A percentile compares a stretch with the other conserved stretches of the same genome.
These are phyloP conservation scores for Ceraclea dissimilis DNA, from an alignment of 2,888 invertebrate genomes.

Conservation along the genomic window DNA sequence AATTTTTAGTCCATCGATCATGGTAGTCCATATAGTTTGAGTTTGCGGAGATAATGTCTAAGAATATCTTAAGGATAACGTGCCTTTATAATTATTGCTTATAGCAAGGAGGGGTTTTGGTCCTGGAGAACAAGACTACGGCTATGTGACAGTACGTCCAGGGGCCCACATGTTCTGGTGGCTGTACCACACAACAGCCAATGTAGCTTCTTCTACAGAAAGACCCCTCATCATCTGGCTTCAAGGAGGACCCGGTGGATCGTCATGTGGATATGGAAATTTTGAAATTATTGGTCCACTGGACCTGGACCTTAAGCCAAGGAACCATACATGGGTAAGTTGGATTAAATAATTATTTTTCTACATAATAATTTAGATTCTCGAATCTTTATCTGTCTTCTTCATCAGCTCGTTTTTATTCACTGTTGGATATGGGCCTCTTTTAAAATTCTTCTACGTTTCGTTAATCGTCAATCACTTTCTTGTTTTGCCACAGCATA, in stretches of 20 bases:
- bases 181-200: constrained; percentile 65
- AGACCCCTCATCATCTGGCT: constrained; percentile 77
- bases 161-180: constrained; percentile 81
- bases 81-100: too few species aligned
- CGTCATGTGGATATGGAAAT: constrained; percentile 77
- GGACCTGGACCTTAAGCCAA: constrained; percentile 52
- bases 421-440: too few species aligned
- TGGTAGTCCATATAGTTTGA: too few species aligned
- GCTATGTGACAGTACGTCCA: constrained; percentile 59
- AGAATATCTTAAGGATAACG: too few species aligned
- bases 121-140: constrained; percentile 61
- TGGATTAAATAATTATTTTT: too few species aligned
- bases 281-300: constrained; percentile 77
- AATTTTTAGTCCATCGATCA: too few species aligned
- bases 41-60: too few species aligned
- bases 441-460: too few species aligned
- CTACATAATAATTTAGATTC: neutral
- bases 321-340: constrained; percentile 68
- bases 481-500: too few species aligned
- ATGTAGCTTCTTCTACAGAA: constrained; percentile 45
- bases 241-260: constrained; percentile 77
- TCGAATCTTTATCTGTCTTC: too few species aligned
- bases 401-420: too few species aligned
- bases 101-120: constrained; percentile 37
- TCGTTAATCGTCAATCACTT: too few species aligned